Percentiles rank a stretch among this genome's conserved stretches.
Conservation (phyloP, 1,140 invertebrate species). For the Pteromalus puparum region DNA sequence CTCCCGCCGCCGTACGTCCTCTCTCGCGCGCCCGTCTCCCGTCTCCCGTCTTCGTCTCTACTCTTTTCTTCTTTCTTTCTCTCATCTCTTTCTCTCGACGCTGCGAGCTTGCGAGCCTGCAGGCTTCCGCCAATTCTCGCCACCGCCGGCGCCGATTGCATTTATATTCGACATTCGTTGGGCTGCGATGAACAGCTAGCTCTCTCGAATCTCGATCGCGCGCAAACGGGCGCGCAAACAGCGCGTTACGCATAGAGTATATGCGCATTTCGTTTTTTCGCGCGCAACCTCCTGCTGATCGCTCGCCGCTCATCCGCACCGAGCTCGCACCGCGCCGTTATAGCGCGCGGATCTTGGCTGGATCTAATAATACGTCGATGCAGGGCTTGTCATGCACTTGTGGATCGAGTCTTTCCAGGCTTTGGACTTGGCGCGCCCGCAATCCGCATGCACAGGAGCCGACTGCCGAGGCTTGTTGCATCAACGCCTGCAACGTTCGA, state of each 20-base stretch:
- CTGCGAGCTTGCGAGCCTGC: no score
- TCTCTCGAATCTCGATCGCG: no score
- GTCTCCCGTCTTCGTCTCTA: neutral
- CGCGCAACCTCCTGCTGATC: neutral
- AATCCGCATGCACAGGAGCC: no score
- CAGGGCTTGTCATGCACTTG: neutral
- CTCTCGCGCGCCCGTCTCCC: no score
- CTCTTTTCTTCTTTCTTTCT: neutral
- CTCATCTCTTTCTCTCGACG: neutral
- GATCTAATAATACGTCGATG: slow-evolving; percentile 54
- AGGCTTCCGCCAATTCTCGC: neutral
- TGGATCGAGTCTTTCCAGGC: slow-evolving; percentile 37
- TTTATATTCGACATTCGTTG: no score
- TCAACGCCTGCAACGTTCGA: no score
- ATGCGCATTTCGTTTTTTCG: no score
- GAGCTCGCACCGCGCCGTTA: no score
- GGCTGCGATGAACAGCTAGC: no score
- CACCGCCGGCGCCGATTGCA: neutral
- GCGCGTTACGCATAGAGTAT: no score
- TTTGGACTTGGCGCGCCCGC: neutral
- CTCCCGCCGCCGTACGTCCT: neutral
- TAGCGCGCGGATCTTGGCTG: slow-evolving; percentile 21
- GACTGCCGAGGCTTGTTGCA: no score
- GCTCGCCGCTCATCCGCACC: neutral
- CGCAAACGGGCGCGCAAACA: no score